Evolutionary conservation across 2,888 invertebrate species (phyloP).

Genomic region (Teleiodes luculella): DNA sequence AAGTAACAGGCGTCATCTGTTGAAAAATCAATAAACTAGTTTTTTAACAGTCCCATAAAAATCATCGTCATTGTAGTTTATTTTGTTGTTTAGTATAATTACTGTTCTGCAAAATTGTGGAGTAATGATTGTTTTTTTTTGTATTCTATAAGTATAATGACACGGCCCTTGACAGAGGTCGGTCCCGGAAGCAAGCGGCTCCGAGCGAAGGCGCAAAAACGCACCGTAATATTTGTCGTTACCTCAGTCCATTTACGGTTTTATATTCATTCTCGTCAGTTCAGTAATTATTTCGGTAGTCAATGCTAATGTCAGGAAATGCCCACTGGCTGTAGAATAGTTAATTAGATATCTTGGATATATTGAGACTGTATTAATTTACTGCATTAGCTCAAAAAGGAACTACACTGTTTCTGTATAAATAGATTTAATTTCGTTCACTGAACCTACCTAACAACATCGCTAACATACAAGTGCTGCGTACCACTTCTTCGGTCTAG

Average conservation of each 20-base stretch:
- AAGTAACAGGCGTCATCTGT: no score
- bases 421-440: no score
- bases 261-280: neutral
- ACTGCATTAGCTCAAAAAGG: no score
- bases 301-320: neutral
- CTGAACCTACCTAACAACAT: no score
- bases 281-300: neutral
- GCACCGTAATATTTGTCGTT: neutral
- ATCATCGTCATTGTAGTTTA: neutral
- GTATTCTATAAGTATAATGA: constrained; percentile 16
- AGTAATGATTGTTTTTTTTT: constrained; percentile 9
- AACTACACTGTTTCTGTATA: no score
- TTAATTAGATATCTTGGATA: no score
- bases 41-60: neutral
- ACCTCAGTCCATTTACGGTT: constrained; percentile 11
- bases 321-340: neutral
- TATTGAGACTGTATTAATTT: no score
- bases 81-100: neutral
- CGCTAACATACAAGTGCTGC: no score
- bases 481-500: no score
- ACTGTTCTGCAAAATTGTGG: neutral
- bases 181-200: constrained; percentile 31
- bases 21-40: neutral
- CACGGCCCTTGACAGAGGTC: constrained; percentile 27
- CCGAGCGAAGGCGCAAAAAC: neutral